Evolutionary conservation across 2,113 vertebrate species (phyloP).

Genomic region (Mirza zaza): DNA sequence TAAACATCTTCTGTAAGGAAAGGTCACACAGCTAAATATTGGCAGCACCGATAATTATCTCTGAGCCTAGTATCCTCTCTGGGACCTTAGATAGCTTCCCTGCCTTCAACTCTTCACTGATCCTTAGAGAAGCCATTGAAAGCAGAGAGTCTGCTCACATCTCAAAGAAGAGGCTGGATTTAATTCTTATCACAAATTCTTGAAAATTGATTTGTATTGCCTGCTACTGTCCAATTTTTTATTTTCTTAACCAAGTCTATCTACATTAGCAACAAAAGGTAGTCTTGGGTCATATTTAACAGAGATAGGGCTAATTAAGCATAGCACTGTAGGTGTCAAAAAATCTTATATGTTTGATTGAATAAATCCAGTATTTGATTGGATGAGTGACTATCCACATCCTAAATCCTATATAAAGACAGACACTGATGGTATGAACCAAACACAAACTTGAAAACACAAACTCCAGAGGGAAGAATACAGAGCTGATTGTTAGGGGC

Average conservation of each 20-base stretch:
- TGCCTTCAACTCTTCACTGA: neutral
- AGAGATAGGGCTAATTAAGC: neutral
- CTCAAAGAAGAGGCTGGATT: neutral
- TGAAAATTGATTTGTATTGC: neutral
- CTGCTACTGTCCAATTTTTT: neutral
- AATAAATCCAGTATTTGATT: neutral
- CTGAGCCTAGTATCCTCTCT: neutral
- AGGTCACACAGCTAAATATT: neutral
- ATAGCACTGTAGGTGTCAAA: neutral
- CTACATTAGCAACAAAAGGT: neutral
- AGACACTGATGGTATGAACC: neutral
- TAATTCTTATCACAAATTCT: neutral
- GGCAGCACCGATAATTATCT: neutral
- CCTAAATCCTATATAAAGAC: neutral
- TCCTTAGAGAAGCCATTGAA: neutral
- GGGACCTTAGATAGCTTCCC: neutral
- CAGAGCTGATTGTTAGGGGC: too few relatives aligned
- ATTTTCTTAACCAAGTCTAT: neutral
- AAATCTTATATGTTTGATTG: neutral
- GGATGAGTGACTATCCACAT: neutral
- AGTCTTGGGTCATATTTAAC: neutral
- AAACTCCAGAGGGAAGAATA: neutral
- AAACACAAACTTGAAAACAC: neutral
- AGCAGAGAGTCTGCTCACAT: neutral
- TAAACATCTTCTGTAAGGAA: neutral